phyloP scores from a whole-genome alignment of 2,888 invertebrate genomes.

The Drosophila atripex region DNA sequence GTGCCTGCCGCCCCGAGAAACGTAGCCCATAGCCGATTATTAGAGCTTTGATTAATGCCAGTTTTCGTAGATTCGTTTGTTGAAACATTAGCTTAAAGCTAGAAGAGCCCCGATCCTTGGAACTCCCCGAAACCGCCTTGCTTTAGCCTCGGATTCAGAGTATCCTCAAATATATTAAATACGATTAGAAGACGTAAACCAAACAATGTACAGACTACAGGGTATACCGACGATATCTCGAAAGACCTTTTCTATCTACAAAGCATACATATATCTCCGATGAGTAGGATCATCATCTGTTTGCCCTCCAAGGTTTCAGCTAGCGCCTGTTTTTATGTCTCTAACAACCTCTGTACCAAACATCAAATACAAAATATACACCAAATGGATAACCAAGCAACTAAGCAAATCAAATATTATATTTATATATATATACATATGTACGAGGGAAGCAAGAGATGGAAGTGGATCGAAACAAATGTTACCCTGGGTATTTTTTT shows the following conservation, averaged over 20 bases:
- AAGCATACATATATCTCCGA: constrained; percentile 28
- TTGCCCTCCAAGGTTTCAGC: constrained; percentile 76
- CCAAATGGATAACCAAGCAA: constrained; percentile 36
- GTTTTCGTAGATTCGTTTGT: constrained; percentile 42
- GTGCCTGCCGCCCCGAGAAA: constrained; percentile 53
- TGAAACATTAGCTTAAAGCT: constrained; percentile 63
- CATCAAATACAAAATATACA: constrained; percentile 18
- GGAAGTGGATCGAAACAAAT: constrained; percentile 12
- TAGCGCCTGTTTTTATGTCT: constrained; percentile 75
- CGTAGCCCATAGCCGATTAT: background rate
- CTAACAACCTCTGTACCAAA: constrained; percentile 45
- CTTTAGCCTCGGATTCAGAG: constrained; percentile 9
- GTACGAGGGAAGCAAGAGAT: constrained; percentile 30
- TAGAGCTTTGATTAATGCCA: constrained; percentile 37
- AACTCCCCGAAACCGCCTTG: constrained; percentile 13
- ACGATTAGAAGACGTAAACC: background rate
- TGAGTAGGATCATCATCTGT: constrained; percentile 56
- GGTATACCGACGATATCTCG: constrained; percentile 42
- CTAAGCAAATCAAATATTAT: constrained; percentile 25
- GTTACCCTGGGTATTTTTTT: constrained; percentile 71
- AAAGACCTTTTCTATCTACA: constrained; percentile 13
- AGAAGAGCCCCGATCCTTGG: background rate
- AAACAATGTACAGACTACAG: constrained; percentile 37
- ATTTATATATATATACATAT: constrained; percentile 37
- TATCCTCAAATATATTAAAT: background rate